Evolutionary conservation across 2,113 vertebrate species (phyloP).

Genomic region (Nothobranchius furzeri): DNA sequence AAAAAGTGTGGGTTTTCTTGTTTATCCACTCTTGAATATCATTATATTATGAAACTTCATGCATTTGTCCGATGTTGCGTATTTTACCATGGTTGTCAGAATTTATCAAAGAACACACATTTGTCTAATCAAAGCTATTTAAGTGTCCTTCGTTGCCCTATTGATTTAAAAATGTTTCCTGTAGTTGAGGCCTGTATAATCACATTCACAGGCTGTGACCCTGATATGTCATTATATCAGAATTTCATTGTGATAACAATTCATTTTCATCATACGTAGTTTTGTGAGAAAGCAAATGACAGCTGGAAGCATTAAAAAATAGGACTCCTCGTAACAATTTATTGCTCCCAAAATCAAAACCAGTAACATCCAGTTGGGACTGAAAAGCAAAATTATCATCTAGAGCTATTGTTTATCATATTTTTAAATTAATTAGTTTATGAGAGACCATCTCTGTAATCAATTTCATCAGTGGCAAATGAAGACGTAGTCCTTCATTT

Average conservation of each 20-base stretch:
- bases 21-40: not conserved
- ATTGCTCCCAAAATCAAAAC: too few species aligned
- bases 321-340: too few species aligned
- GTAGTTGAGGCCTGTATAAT: conserved; percentile 8
- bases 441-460: too few species aligned
- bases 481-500: too few species aligned
- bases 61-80: not conserved
- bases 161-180: conserved; percentile 38
- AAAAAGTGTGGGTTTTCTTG: not conserved
- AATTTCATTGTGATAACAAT: not conserved
- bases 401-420: too few species aligned
- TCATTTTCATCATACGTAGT: too few species aligned
- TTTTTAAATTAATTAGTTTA: too few species aligned
- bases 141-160: not conserved
- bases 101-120: not conserved
- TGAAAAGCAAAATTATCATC: too few species aligned
- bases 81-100: not conserved
- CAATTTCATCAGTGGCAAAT: too few species aligned
- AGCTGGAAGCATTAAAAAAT: not conserved
- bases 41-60: not conserved
- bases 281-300: not conserved
- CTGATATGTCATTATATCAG: not conserved
- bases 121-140: conserved; percentile 8
- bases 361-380: too few species aligned
- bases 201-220: not conserved